phyloP scores from a whole-genome alignment of 2,113 vertebrate species.

The Aegotheles bennettii region DNA sequence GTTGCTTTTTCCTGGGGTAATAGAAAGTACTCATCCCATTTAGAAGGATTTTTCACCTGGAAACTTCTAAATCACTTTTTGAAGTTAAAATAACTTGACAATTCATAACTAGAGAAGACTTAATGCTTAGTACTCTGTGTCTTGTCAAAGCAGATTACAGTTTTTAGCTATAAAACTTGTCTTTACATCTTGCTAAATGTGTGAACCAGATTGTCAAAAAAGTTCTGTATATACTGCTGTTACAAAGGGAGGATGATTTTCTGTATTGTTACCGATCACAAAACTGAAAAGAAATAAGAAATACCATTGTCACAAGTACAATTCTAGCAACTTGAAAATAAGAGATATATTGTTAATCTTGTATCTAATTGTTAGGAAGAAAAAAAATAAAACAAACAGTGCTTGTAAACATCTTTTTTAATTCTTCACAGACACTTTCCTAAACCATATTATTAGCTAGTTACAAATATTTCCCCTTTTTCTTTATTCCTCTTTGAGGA shows the following conservation, averaged over 20 bases:
- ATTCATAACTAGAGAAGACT: neutral
- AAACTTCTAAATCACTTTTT: neutral
- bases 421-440: neutral
- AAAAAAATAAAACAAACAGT: neutral
- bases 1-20: neutral
- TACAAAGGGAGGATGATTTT: accelerated
- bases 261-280: neutral
- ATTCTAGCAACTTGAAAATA: neutral
- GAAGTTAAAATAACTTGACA: neutral
- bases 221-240: neutral
- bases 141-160: neutral
- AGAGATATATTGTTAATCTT: neutral
- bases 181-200: neutral
- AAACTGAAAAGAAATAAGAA: neutral
- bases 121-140: neutral
- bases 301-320: neutral
- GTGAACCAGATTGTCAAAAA: neutral
- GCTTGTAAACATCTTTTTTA: neutral
- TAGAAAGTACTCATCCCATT: neutral
- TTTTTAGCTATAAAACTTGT: neutral
- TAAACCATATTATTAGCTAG: neutral
- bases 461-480: neutral
- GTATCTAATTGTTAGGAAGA: neutral
- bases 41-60: neutral
- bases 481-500: neutral